A percentile compares a stretch with the other conserved stretches of the same genome.
These are phyloP conservation scores for Drosophila virilis DNA, from an alignment of 1,140 invertebrate genomes.

Conservation along the genomic window DNA sequence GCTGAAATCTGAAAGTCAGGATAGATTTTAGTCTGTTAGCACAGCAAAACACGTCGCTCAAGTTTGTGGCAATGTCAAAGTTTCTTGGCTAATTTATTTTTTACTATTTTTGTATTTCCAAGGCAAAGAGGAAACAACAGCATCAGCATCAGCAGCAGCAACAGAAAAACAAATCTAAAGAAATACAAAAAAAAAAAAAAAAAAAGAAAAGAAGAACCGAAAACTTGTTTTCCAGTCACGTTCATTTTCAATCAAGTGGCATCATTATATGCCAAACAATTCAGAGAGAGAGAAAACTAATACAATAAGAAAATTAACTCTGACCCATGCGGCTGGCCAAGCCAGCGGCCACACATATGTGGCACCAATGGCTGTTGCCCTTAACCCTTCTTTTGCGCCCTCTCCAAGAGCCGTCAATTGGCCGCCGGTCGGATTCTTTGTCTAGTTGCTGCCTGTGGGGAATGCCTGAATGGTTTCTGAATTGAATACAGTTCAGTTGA, in stretches of 20 bases:
- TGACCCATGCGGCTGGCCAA: slow-evolving; percentile 25
- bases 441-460: slow-evolving; percentile 19
- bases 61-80: slow-evolving; percentile 60
- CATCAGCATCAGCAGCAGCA: slow-evolving; percentile 8
- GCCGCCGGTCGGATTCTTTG: slow-evolving; percentile 48
- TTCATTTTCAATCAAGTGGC: slow-evolving; percentile 81
- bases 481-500: slow-evolving; percentile 24
- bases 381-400: slow-evolving; percentile 28
- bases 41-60: slow-evolving; percentile 68
- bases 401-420: slow-evolving; percentile 25
- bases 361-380: slow-evolving; percentile 22
- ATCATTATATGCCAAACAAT: slow-evolving; percentile 78
- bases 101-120: slow-evolving; percentile 54
- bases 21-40: slow-evolving; percentile 21
- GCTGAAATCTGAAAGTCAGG: not conserved
- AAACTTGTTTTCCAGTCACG: slow-evolving; percentile 82
- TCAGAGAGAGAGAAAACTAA: slow-evolving; percentile 46
- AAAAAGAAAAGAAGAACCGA: slow-evolving; percentile 49
- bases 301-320: slow-evolving; percentile 76
- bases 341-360: slow-evolving; percentile 24
- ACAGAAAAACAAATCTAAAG: slow-evolving; percentile 28
- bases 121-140: slow-evolving; percentile 20
- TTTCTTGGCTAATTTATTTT: slow-evolving; percentile 74
- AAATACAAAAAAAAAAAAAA: slow-evolving; percentile 22
- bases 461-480: slow-evolving; percentile 12